Conservation (phyloP, 2,113 vertebrate genomes). For the Noctilio leporinus region DNA sequence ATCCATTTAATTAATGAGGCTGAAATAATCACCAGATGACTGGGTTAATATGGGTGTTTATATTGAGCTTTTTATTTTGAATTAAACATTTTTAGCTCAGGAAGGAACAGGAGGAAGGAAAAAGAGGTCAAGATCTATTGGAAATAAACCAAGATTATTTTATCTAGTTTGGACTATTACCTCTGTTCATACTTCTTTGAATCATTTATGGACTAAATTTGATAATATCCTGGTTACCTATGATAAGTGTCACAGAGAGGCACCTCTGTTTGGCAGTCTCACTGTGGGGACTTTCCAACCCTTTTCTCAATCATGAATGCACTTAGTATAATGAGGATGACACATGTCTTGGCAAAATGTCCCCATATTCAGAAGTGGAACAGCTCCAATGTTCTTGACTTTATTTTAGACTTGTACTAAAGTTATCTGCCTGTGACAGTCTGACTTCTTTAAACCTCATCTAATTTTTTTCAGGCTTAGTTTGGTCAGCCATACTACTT, state of each 20-base stretch:
- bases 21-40: conserved; percentile 28
- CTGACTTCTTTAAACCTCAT: background rate
- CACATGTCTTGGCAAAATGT: background rate
- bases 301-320: background rate
- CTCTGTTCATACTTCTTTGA: background rate
- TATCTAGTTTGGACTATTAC: background rate
- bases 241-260: background rate
- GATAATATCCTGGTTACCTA: background rate
- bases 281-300: background rate
- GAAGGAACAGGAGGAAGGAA: background rate
- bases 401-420: background rate
- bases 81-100: background rate
- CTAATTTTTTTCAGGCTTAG: background rate
- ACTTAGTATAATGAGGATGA: background rate
- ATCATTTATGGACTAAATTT: background rate
- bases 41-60: background rate
- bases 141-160: background rate
- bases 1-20: background rate
- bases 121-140: conserved; percentile 8
- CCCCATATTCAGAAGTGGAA: background rate
- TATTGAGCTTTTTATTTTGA: background rate
- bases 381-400: background rate
- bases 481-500: background rate
- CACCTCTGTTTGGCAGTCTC: background rate
- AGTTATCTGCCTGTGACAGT: background rate